Evolutionary conservation across 2,113 vertebrate genomes (phyloP), one percentile per base, ranked within the genome.

Genomic region (Vombatus ursinus): DNA sequence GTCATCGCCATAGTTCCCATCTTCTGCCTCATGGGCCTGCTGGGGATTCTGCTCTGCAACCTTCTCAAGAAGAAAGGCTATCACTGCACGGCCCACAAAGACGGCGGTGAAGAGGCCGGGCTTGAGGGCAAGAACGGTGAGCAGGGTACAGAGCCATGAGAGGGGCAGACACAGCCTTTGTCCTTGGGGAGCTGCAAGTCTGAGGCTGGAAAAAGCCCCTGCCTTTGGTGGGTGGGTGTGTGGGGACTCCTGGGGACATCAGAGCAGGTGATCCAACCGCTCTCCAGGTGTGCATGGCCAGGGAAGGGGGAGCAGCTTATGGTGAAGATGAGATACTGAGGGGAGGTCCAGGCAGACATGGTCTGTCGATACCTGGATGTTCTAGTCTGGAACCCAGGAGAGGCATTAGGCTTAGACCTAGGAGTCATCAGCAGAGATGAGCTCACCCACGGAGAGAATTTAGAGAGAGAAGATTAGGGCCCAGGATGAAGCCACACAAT

Each of bases 21-120:
- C 94, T 99, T 99, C 99, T 99, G 99, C 14, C 98, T 99, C 95
- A 99, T 99, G 99, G 99, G 99, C 0, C 98, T 99, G 93, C 48
- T 99, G 97, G 99, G 99, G 47, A 99, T 99, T 98, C 98, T 99
- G 93, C 99, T 99, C 96, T 99, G 99, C 97, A 99, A 99, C 97
- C 97, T 99, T 95, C 99, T 99, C 97, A 99, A 99, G 98, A 99
- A 99, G 97, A 99, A 99, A 97, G 99, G 99, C 50, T 99, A 99
- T 98, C 98, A 98, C 97, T 99, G 99, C 98, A 99, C 98, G 0
- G 96, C 99, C 1, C 98, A 99, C 94, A 99, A 99, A 98, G 99
- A 99, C 14, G 97, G 97, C 0, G 98, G 97, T 47, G 99, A 99
- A 12, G 98, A 90, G 4, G 96, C 96, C 0, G 97, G 97, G 28